A percentile compares a stretch with the other conserved stretches of the same genome.
phyloP scores from a whole-genome alignment of 2,113 vertebrate genomes.

The Pedetes capensis region DNA sequence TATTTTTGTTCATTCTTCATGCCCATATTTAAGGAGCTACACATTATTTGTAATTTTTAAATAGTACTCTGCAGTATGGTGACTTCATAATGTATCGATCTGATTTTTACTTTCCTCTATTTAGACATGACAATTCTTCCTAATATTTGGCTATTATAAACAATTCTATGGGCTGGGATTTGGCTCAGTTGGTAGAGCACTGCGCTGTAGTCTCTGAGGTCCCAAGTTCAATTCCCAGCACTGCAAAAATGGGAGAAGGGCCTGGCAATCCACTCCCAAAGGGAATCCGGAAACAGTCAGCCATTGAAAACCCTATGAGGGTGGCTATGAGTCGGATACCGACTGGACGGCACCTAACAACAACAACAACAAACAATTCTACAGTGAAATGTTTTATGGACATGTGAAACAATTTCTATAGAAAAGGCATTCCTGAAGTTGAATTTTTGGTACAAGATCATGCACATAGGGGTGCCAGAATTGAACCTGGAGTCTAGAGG shows the following conservation, averaged over 20 bases:
- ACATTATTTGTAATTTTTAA: constrained; percentile 29
- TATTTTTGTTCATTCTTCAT: neutral
- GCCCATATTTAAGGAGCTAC: neutral
- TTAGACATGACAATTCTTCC: neutral
- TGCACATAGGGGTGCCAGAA: neutral
- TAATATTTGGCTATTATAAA: neutral
- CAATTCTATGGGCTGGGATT: too few relatives aligned
- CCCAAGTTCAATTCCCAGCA: too few relatives aligned
- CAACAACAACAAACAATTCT: neutral
- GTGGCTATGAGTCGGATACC: too few relatives aligned
- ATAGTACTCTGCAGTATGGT: neutral
- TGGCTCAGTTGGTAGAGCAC: too few relatives aligned
- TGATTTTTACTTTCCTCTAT: constrained; percentile 9
- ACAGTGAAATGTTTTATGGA: neutral
- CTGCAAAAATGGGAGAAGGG: too few relatives aligned
- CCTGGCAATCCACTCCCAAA: too few relatives aligned
- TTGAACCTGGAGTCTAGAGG: neutral
- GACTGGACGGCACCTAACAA: too few relatives aligned
- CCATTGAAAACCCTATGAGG: too few relatives aligned
- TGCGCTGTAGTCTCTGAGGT: too few relatives aligned
- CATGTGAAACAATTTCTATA: neutral
- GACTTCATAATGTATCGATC: neutral
- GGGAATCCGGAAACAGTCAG: too few relatives aligned
- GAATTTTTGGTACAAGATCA: neutral
- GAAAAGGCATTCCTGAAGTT: neutral